These are phyloP conservation scores for Spea multiplicata DNA, from an alignment of 2,113 vertebrate species.

Conservation along the genomic window DNA sequence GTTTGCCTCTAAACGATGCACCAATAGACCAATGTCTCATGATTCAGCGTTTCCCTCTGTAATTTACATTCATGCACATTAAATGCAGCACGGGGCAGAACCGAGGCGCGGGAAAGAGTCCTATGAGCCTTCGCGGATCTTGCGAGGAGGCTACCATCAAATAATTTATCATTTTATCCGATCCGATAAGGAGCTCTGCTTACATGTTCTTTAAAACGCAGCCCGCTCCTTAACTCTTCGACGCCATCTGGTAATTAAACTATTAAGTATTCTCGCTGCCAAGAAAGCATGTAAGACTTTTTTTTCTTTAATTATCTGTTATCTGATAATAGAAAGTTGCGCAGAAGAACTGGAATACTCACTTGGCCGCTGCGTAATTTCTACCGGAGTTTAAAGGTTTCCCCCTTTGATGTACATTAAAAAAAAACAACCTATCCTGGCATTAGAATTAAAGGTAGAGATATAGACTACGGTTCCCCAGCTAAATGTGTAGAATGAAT, in stretches of 20 bases:
- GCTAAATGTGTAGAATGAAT: too few relatives aligned
- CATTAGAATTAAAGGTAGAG: too few relatives aligned
- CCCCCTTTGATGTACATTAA: too few relatives aligned
- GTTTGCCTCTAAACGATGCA: slow-evolving; percentile 2
- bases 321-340: not conserved
- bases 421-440: too few relatives aligned
- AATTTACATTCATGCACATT: slow-evolving; percentile 17
- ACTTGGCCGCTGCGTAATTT: too few relatives aligned
- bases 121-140: not conserved
- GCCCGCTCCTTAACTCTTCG: not conserved
- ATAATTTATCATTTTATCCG: slow-evolving; percentile 12
- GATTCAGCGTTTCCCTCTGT: slow-evolving; percentile 31
- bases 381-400: too few relatives aligned
- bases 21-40: slow-evolving; percentile 18
- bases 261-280: not conserved
- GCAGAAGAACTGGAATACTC: not conserved
- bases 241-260: not conserved
- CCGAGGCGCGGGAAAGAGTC: not conserved
- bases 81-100: not conserved
- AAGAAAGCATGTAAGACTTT: not conserved
- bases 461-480: too few relatives aligned
- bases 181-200: not conserved
- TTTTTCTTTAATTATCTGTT: not conserved
- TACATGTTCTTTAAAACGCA: not conserved
- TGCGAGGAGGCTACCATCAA: not conserved